phyloP scores from a whole-genome alignment of 2,113 vertebrate genomes.

The Catharus fuscescens region DNA sequence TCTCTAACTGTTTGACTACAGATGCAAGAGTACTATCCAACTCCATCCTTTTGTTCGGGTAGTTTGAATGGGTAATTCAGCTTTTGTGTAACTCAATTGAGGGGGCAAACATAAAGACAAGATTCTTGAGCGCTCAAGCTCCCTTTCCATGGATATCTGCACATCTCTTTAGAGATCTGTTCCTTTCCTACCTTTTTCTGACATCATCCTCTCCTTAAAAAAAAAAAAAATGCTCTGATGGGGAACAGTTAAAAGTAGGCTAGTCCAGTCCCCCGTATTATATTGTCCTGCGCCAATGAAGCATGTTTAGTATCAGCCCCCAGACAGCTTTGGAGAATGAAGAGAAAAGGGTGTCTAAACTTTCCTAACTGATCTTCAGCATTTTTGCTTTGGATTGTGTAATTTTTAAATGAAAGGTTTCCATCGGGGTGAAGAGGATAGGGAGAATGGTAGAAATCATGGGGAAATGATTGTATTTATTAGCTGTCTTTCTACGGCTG shows the following conservation, averaged over 20 bases:
- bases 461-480: slow-evolving; percentile 83
- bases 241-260: slow-evolving; percentile 76
- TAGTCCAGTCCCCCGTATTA: slow-evolving; percentile 66
- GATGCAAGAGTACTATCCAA: slow-evolving; percentile 99
- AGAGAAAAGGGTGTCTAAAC: slow-evolving; percentile 57
- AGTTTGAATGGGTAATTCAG: slow-evolving; percentile 99
- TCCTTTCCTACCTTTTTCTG: slow-evolving; percentile 84
- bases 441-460: slow-evolving; percentile 67
- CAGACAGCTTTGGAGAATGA: slow-evolving; percentile 61
- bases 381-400: slow-evolving; percentile 33
- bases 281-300: slow-evolving; percentile 78
- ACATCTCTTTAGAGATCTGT: slow-evolving; percentile 86
- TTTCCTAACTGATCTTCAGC: slow-evolving; percentile 63
- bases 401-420: background rate
- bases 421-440: background rate
- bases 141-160: slow-evolving; percentile 99
- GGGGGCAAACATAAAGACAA: slow-evolving; percentile 99
- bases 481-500: slow-evolving; percentile 85
- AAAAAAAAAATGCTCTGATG: slow-evolving; percentile 65
- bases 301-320: slow-evolving; percentile 72
- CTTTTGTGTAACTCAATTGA: slow-evolving; percentile 99
- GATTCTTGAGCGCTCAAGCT: slow-evolving; percentile 99
- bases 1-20: slow-evolving; percentile 99
- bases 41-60: slow-evolving; percentile 94
- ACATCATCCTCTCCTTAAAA: slow-evolving; percentile 76